Conservation (phyloP, 2,113 vertebrate genomes). For the Podarcis cretensis region DNA sequence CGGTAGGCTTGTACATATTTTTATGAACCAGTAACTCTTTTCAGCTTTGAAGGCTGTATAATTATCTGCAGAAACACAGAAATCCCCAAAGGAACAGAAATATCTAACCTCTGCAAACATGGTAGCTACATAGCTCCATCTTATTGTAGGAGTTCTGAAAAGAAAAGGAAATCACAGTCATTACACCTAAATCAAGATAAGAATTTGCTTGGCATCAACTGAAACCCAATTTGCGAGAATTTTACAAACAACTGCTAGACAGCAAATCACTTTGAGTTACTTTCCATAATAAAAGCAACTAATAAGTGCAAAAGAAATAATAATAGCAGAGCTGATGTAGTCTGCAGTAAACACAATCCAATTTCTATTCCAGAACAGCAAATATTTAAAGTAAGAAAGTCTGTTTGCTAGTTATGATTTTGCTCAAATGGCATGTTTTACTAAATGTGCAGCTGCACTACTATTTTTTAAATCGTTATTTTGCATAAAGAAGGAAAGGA, state of each 20-base stretch:
- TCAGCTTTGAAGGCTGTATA: not conserved
- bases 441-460: not conserved
- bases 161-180: not conserved
- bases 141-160: constrained; percentile 85
- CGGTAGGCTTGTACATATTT: not conserved
- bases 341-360: not conserved
- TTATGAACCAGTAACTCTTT: not conserved
- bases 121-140: constrained; percentile 92
- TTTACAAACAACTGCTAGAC: too few species aligned
- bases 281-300: too few species aligned
- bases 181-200: not conserved
- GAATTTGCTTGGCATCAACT: not conserved
- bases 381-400: not conserved
- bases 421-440: not conserved
- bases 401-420: not conserved
- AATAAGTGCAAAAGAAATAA: too few species aligned
- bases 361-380: not conserved
- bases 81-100: not conserved
- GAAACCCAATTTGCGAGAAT: not conserved
- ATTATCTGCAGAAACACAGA: not conserved
- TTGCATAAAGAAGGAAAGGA: not conserved
- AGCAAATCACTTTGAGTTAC: too few species aligned
- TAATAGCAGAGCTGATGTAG: too few species aligned
- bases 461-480: not conserved
- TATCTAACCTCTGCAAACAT: constrained; percentile 90